Conservation (phyloP, 2,888 invertebrate genomes). For the Cephus sareptanus region DNA sequence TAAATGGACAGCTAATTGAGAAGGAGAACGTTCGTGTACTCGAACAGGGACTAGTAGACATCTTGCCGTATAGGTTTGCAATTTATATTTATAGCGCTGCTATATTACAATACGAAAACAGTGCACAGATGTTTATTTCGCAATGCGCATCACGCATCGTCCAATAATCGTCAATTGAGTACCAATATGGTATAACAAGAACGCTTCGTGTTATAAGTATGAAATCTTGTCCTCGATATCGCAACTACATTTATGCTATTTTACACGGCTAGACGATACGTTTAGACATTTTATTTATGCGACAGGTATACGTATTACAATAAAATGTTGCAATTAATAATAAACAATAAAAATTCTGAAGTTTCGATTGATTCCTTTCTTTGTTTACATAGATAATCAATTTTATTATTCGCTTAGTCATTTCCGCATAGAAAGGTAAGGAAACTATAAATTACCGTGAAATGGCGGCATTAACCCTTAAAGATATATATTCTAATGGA, state of each 20-base stretch:
- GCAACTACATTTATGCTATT: neutral
- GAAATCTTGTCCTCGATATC: neutral
- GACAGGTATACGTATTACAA: neutral
- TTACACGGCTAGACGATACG: neutral
- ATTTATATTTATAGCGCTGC: neutral
- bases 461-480: too few species aligned
- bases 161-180: constrained; percentile 10
- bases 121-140: neutral
- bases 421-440: neutral
- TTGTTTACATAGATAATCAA: neutral
- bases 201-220: neutral
- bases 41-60: neutral
- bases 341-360: neutral
- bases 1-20: neutral
- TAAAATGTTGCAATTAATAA: neutral
- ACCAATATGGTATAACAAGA: constrained; percentile 1
- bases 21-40: neutral
- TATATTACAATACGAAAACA: neutral
- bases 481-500: neutral
- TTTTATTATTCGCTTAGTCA: neutral
- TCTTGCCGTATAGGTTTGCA: neutral
- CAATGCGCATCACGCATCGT: neutral
- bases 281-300: neutral
- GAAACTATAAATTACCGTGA: too few species aligned
- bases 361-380: neutral